Evolutionary conservation across 2,797 vertebrate genomes (phyloP).

Genomic region (Alcedo quadribrachys): DNA sequence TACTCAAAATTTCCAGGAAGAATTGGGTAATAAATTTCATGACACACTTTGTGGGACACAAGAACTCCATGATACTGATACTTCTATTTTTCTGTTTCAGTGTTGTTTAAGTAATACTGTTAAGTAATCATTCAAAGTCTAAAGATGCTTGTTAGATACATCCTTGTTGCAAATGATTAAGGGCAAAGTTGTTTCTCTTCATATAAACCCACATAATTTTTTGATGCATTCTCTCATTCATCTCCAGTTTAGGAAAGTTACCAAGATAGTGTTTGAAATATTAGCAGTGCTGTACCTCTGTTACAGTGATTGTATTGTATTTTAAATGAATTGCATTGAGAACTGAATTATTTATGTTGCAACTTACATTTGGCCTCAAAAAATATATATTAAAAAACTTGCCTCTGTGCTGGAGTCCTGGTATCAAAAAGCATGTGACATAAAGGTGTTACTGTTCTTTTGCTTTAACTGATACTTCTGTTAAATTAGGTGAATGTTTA

Average conservation of each 20-base stretch:
- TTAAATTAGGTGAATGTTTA: background rate
- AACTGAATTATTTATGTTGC: background rate
- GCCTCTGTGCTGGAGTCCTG: background rate
- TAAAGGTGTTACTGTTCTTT: background rate
- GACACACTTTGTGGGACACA: slow-evolving; percentile 54
- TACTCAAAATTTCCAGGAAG: slow-evolving; percentile 60
- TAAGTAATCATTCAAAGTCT: slow-evolving; percentile 11
- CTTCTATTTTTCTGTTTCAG: slow-evolving; percentile 49
- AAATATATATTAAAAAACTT: background rate
- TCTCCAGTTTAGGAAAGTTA: slow-evolving; percentile 2
- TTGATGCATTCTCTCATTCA: slow-evolving; percentile 10
- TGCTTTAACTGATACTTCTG: background rate
- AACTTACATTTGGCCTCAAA: background rate
- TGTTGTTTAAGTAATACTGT: slow-evolving; percentile 25
- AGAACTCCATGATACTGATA: slow-evolving; percentile 41
- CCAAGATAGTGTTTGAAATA: background rate
- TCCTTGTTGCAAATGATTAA: background rate
- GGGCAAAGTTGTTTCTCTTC: background rate
- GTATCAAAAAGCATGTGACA: background rate
- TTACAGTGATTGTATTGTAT: background rate
- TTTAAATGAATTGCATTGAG: background rate
- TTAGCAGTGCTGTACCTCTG: background rate
- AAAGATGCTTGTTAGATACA: background rate
- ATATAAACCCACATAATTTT: slow-evolving; percentile 9
- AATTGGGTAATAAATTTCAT: slow-evolving; percentile 57